These are phyloP conservation scores for Drosophila quinaria DNA, from an alignment of 2,888 invertebrate species.

Conservation along the genomic window DNA sequence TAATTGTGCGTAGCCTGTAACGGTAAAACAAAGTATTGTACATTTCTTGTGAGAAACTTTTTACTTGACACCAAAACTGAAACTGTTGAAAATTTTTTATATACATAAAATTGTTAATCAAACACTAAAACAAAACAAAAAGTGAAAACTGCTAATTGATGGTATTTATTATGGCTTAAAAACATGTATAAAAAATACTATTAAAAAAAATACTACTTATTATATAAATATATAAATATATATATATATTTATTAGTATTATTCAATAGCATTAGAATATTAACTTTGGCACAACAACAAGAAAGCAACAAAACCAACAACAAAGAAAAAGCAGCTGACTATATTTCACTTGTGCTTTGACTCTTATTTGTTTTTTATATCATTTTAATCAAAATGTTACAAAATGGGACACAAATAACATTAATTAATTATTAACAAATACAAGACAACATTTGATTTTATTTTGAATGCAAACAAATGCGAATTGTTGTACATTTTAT, in stretches of 20 bases:
- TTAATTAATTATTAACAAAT: conserved; percentile 45
- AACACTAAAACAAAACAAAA: conserved; percentile 32
- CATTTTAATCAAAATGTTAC: conserved; percentile 70
- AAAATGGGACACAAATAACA: conserved; percentile 65
- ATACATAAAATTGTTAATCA: conserved; percentile 68
- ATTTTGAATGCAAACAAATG: conserved; percentile 30
- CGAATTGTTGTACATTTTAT: conserved; percentile 48
- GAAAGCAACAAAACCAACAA: conserved; percentile 24
- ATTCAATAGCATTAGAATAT: conserved; percentile 52
- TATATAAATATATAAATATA: conserved; percentile 69
- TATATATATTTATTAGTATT: conserved; percentile 74
- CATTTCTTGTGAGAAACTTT: conserved; percentile 78
- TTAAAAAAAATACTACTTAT: too few species aligned
- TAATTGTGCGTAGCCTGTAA: conserved; percentile 46
- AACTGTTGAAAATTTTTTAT: conserved; percentile 80
- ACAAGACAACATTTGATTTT: conserved; percentile 28
- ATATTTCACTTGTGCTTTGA: conserved; percentile 65
- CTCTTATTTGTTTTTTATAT: conserved; percentile 76
- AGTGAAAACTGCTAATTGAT: conserved; percentile 72
- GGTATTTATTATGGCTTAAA: conserved; percentile 77
- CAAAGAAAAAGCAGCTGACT: conserved; percentile 32
- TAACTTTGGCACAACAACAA: conserved; percentile 51
- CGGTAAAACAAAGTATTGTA: conserved; percentile 74
- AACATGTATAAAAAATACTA: conserved; percentile 50
- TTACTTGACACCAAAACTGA: conserved; percentile 79